These are phyloP conservation scores for Diplodus sargus DNA, from an alignment of 2,797 vertebrate genomes.

Conservation along the genomic window DNA sequence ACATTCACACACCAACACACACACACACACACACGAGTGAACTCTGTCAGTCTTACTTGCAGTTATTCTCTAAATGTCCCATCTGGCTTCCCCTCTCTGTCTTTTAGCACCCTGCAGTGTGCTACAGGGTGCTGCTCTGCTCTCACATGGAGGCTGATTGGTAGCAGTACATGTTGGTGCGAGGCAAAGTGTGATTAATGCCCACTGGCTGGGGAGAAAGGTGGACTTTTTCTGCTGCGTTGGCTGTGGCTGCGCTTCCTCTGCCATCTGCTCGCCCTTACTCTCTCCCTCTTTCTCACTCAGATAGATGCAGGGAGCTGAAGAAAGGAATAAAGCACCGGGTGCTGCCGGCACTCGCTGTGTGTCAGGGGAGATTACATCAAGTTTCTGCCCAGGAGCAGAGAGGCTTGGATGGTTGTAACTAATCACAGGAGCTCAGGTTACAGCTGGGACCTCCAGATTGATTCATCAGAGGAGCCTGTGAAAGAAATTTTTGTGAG, in stretches of 20 bases:
- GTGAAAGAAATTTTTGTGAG: no score
- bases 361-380: constrained; percentile 18
- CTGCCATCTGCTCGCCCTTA: constrained; percentile 47
- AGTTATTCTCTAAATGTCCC: constrained; percentile 37
- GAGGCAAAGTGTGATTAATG: constrained; percentile 58
- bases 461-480: constrained; percentile 9
- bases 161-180: constrained; percentile 23
- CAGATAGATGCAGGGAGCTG: constrained; percentile 22
- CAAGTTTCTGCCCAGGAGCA: constrained; percentile 5
- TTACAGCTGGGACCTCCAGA: constrained; percentile 5
- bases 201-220: constrained; percentile 38
- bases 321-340: constrained; percentile 11
- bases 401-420: constrained; percentile 12
- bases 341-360: neutral
- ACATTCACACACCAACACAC: no score
- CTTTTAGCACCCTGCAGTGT: constrained; percentile 9
- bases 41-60: constrained; percentile 5
- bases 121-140: constrained; percentile 8
- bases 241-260: constrained; percentile 30
- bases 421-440: constrained; percentile 9
- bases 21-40: neutral
- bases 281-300: constrained; percentile 14
- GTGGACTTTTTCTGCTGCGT: constrained; percentile 52
- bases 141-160: constrained; percentile 27
- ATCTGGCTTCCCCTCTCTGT: constrained; percentile 13